Evolutionary conservation across 2,113 vertebrate genomes (phyloP).

Genomic region (Corydoras maculifer): DNA sequence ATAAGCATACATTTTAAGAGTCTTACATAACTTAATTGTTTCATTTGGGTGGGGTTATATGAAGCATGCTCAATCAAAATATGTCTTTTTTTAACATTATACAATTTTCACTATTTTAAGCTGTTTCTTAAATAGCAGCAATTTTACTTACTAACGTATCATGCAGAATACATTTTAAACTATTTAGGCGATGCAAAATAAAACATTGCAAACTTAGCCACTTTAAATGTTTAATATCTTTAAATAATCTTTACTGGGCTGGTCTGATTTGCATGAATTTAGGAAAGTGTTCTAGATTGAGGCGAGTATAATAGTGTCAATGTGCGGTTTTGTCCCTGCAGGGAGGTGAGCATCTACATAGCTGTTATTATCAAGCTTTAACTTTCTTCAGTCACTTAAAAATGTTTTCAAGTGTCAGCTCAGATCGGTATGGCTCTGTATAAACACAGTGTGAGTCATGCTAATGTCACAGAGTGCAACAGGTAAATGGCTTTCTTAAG

Average conservation of each 20-base stretch:
- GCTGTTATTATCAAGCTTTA: neutral
- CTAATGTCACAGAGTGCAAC: constrained; percentile 39
- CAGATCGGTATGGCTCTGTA: constrained; percentile 21
- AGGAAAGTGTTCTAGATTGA: neutral
- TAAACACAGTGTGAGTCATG: constrained; percentile 43
- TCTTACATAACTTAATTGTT: neutral
- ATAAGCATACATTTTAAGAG: neutral
- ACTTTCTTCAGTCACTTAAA: neutral
- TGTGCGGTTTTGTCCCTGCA: neutral
- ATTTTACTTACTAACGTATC: too few species aligned
- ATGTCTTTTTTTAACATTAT: too few species aligned
- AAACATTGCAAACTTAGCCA: too few species aligned
- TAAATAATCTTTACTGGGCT: neutral
- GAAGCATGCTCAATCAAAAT: neutral
- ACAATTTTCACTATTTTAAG: too few species aligned
- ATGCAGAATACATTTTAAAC: too few species aligned
- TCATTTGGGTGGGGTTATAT: neutral
- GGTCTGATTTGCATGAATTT: neutral
- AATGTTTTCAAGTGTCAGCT: too few species aligned
- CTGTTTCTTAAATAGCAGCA: too few species aligned
- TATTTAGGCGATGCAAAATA: too few species aligned
- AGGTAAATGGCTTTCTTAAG: constrained; percentile 10
- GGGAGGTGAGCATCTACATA: neutral
- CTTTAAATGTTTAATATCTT: neutral
- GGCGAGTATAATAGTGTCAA: neutral